Evolutionary conservation across 2,888 invertebrate genomes (phyloP).

Genomic region (Leptarthrus brevirostris): DNA sequence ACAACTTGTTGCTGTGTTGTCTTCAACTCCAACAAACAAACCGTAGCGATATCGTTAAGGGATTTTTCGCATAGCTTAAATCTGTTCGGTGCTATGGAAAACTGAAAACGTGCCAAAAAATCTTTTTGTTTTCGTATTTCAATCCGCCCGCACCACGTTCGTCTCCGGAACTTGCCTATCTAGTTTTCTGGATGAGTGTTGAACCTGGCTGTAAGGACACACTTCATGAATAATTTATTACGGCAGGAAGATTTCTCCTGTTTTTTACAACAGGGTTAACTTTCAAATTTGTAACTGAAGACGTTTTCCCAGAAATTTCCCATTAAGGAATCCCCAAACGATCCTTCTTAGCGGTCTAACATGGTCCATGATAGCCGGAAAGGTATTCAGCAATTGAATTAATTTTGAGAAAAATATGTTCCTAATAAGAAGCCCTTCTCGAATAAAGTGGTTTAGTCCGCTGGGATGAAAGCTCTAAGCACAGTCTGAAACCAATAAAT

Average conservation of each 20-base stretch:
- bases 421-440: not conserved
- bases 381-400: not conserved
- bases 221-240: slow-evolving; percentile 20
- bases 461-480: not conserved
- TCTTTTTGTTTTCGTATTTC: not conserved
- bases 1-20: not conserved
- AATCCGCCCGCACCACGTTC: not conserved
- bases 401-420: not conserved
- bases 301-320: not conserved
- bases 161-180: not conserved
- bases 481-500: not conserved
- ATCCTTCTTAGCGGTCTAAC: not conserved
- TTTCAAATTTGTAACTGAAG: not conserved
- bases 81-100: no score
- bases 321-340: not conserved
- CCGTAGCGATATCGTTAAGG: not conserved
- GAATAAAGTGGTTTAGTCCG: not conserved
- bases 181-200: slow-evolving; percentile 2
- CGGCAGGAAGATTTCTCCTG: not conserved
- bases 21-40: not conserved
- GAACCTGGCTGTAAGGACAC: not conserved
- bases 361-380: not conserved
- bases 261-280: not conserved
- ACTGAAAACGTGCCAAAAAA: slow-evolving; percentile 32
- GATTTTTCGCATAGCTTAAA: no score